Conservation (phyloP, 1,140 invertebrate genomes). For the Trichonephila inaurata region DNA sequence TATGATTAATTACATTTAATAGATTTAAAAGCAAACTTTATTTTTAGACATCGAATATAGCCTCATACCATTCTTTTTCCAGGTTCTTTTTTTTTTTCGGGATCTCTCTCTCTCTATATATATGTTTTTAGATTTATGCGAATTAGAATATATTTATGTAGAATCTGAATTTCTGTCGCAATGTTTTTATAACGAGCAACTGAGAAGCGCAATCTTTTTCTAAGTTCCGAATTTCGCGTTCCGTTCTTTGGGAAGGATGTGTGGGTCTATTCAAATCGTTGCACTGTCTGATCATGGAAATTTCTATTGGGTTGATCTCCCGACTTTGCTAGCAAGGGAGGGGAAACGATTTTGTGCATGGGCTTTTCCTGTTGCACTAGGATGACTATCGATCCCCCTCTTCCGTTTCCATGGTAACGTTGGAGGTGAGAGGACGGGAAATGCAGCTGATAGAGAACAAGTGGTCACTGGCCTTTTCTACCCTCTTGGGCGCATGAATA, state of each 20-base stretch:
- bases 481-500: neutral
- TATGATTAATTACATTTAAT: too few relatives aligned
- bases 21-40: too few relatives aligned
- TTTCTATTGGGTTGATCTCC: neutral
- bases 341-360: neutral
- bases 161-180: too few relatives aligned
- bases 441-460: constrained; percentile 40
- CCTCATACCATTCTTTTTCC: too few relatives aligned
- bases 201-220: neutral
- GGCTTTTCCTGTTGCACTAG: neutral
- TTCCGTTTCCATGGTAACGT: constrained; percentile 31
- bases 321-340: neutral
- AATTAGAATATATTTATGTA: too few relatives aligned
- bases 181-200: too few relatives aligned
- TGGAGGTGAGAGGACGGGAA: constrained; percentile 42
- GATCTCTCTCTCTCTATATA: too few relatives aligned
- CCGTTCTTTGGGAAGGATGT: neutral
- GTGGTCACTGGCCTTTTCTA: constrained; percentile 49
- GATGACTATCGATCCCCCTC: constrained; percentile 49
- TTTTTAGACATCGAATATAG: too few relatives aligned
- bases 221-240: neutral
- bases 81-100: too few relatives aligned
- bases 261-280: neutral
- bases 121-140: too few relatives aligned
- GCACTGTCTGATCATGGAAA: neutral